A percentile compares a stretch with the other conserved stretches of the same genome.
phyloP scores from a whole-genome alignment of 1,140 invertebrate genomes.

The Glossosoma conforme region DNA sequence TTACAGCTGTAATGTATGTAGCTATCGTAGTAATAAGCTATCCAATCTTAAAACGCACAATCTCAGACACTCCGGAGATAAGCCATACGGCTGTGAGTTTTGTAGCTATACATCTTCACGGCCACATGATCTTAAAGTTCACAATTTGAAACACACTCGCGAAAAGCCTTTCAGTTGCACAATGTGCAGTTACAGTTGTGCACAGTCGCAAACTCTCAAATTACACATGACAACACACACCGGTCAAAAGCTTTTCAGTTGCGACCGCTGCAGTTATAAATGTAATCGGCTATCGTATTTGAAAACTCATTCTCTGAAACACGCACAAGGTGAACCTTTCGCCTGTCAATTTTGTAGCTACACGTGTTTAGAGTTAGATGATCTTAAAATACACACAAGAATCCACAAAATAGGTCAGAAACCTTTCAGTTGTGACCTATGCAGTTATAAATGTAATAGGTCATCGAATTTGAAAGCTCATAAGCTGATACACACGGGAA shows the following conservation, averaged over 20 bases:
- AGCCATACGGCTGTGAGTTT: conserved; percentile 54
- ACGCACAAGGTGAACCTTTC: conserved; percentile 20
- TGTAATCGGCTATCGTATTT: conserved; percentile 39
- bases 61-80: conserved; percentile 56
- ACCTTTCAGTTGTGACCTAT: conserved; percentile 10
- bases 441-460: conserved; percentile 10
- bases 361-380: background rate
- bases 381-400: conserved; percentile 17
- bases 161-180: conserved; percentile 46
- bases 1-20: conserved; percentile 52
- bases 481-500: conserved; percentile 4
- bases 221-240: conserved; percentile 47
- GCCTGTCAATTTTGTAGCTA: conserved; percentile 13
- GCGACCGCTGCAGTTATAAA: conserved; percentile 49
- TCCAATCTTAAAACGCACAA: conserved; percentile 56
- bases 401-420: conserved; percentile 9
- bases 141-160: conserved; percentile 52
- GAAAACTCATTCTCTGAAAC: conserved; percentile 23
- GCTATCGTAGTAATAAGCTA: conserved; percentile 63
- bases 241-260: conserved; percentile 53
- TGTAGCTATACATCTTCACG: conserved; percentile 50
- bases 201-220: conserved; percentile 22
- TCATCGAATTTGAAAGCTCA: conserved; percentile 11
- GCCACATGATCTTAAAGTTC: conserved; percentile 40
- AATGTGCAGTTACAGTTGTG: conserved; percentile 36